Evolutionary conservation across 1,140 invertebrate genomes (phyloP), one percentile per base, ranked within the genome.

Genomic region (Anadara kagoshimensis): DNA sequence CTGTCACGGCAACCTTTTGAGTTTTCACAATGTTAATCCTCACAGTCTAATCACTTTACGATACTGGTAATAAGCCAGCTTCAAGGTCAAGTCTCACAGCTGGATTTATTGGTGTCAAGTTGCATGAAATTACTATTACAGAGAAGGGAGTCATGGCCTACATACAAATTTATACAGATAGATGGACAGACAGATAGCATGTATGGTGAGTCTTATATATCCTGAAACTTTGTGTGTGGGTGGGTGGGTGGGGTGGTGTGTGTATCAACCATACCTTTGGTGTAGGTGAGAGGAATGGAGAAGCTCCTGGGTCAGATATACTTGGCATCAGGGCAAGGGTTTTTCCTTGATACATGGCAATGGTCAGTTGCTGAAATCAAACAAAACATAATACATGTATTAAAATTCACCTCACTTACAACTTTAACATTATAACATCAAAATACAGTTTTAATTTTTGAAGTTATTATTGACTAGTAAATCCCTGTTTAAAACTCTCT

Each of bases 241-340:
- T n/a, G n/a, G n/a, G n/a, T n/a, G n/a, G n/a, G n/a, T n/a, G 12
- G 7, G 44, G 18, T n/a, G n/a, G n/a, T 56, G n/a, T 14, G 18
- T 14, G 18, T 56, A n/a, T 36, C 20, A 7, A 68, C 14, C 12
- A 8, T 18, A 59, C 45, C 67, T 76, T 69, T n/a, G 71, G 76
- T 64, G 69, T 74, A 1, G 72, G 79, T 18, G 76, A 70, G 26
- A 81, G 65, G 66, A 80, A 81, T 43, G 82, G 80, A 26, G 82
- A 80, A n/a, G 61, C 49, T 24, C 51, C 51, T 41, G 68, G 73
- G 56, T 64, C 78, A 49, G 70, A 65, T 53, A 84, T 75, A 53
- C 75, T 78, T 41, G 83, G 83, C 78, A 84, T 75, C 20, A 84
- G 62, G 7, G 83, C 73, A 43, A 84, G 64, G 18, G 54, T 72